Conservation (phyloP, 2,797 vertebrate species). For the Epinephelus coioides region DNA sequence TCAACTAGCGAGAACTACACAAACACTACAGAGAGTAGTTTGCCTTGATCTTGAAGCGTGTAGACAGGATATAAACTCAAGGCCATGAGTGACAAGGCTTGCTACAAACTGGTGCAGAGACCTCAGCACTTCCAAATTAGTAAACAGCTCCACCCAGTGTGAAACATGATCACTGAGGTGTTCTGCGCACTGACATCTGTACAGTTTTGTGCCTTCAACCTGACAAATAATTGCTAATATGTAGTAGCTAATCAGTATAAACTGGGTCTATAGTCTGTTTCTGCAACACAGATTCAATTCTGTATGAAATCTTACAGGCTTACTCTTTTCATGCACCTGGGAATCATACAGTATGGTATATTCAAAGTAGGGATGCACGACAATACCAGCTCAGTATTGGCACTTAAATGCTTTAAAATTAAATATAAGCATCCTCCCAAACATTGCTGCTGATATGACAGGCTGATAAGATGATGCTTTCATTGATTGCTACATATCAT, state of each 20-base stretch:
- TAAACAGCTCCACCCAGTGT: slow-evolving; percentile 43
- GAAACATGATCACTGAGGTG: neutral
- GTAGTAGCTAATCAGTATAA: neutral
- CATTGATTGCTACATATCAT: too few species aligned
- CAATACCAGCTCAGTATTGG: too few species aligned
- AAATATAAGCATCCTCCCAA: too few species aligned
- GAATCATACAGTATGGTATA: too few species aligned
- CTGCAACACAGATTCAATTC: neutral
- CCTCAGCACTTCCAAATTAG: neutral
- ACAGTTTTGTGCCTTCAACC: neutral
- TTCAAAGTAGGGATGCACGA: too few species aligned
- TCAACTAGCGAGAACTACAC: neutral
- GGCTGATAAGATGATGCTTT: too few species aligned
- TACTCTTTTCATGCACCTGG: neutral
- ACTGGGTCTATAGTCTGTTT: neutral
- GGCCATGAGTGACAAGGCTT: neutral
- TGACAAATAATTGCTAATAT: neutral
- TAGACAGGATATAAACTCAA: neutral
- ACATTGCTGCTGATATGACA: too few species aligned
- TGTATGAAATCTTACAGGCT: neutral
- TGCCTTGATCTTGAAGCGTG: neutral
- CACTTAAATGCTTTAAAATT: too few species aligned
- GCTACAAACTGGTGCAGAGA: neutral
- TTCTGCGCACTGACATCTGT: neutral
- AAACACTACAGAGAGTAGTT: neutral